A percentile compares a stretch with the other conserved stretches of the same genome.
These are phyloP conservation scores for Pipistrellus pipistrellus DNA, from an alignment of 2,797 vertebrate genomes.

Conservation along the genomic window DNA sequence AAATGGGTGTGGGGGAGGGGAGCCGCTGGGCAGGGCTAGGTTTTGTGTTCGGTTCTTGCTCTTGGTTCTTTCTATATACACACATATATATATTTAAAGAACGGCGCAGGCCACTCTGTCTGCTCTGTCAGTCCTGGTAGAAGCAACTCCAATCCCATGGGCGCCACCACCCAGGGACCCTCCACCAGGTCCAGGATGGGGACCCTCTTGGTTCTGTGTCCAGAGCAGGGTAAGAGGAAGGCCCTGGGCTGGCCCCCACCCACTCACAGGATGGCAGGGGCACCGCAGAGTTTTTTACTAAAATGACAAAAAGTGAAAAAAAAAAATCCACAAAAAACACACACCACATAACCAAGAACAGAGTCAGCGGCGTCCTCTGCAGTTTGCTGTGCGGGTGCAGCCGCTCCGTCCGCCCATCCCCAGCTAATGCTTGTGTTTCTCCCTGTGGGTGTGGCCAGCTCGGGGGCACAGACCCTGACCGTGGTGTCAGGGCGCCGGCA, in stretches of 20 bases:
- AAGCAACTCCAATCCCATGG: slow-evolving; percentile 87
- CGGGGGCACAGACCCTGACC: slow-evolving; percentile 31
- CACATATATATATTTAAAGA: slow-evolving; percentile 88
- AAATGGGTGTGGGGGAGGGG: slow-evolving; percentile 83
- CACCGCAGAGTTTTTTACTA: slow-evolving; percentile 89
- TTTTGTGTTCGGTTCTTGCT: slow-evolving; percentile 92
- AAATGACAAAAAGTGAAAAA: slow-evolving; percentile 83
- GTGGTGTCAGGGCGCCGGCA: neutral
- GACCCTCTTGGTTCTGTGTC: neutral
- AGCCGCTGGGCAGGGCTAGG: slow-evolving; percentile 82
- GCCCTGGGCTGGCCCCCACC: slow-evolving; percentile 4
- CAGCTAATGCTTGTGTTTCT: slow-evolving; percentile 89
- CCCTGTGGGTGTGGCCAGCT: slow-evolving; percentile 90
- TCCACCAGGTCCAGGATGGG: neutral
- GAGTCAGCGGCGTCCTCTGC: neutral
- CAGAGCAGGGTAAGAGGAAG: neutral
- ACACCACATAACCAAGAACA: neutral
- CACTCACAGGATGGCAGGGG: slow-evolving; percentile 61
- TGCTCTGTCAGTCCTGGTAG: slow-evolving; percentile 91
- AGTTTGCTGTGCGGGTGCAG: slow-evolving; percentile 67
- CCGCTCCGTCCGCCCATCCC: slow-evolving; percentile 86
- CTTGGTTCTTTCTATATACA: slow-evolving; percentile 93
- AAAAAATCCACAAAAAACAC: slow-evolving; percentile 4
- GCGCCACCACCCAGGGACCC: neutral
- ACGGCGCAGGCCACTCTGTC: slow-evolving; percentile 91